Evolutionary conservation across 2,113 vertebrate species (phyloP).

Genomic region (Notiomystis cincta): DNA sequence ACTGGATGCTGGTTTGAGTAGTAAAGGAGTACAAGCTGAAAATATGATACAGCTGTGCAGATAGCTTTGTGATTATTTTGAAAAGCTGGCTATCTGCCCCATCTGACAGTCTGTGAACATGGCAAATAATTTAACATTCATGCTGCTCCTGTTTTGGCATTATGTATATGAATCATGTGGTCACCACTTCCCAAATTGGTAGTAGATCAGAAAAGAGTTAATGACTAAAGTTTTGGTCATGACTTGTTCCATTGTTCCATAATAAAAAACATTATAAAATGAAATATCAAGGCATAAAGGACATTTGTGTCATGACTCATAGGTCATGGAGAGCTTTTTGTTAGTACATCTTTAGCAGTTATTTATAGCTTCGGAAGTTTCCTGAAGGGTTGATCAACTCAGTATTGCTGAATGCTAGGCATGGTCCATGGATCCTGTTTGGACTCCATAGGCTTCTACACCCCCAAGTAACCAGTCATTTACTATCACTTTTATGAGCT

Average conservation of each 20-base stretch:
- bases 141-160: slow-evolving; percentile 68
- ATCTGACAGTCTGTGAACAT: slow-evolving; percentile 72
- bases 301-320: background rate
- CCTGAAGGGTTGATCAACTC: slow-evolving; percentile 18
- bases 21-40: slow-evolving; percentile 45
- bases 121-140: slow-evolving; percentile 68
- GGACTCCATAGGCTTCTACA: background rate
- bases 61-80: slow-evolving; percentile 62
- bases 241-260: slow-evolving; percentile 9
- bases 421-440: background rate
- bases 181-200: slow-evolving; percentile 46
- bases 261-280: background rate
- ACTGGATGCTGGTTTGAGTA: slow-evolving; percentile 36
- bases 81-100: slow-evolving; percentile 68
- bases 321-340: background rate
- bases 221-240: slow-evolving; percentile 41
- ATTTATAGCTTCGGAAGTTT: slow-evolving; percentile 61
- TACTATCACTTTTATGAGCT: background rate
- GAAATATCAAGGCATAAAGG: slow-evolving; percentile 34
- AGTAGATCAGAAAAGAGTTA: slow-evolving; percentile 38
- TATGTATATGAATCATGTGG: slow-evolving; percentile 51
- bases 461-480: background rate
- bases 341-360: slow-evolving; percentile 16
- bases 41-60: slow-evolving; percentile 68
- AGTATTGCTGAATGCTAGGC: background rate